phyloP scores from a whole-genome alignment of 2,797 vertebrate genomes.

The Poeciliopsis turneri region DNA sequence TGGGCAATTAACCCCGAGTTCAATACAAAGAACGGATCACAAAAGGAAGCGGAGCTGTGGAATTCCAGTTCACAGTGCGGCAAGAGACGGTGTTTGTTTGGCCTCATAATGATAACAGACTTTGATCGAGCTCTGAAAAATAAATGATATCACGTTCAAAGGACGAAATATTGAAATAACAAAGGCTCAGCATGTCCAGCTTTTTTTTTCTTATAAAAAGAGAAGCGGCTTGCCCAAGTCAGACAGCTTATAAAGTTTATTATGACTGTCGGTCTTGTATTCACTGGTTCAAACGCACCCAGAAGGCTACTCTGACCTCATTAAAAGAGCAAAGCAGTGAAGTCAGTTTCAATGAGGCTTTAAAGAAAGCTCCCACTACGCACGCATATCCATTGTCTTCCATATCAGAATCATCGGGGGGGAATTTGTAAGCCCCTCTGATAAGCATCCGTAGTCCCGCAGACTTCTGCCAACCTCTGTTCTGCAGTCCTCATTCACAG shows the following conservation, averaged over 20 bases:
- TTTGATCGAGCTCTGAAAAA: slow-evolving; percentile 31
- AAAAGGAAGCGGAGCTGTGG: slow-evolving; percentile 30
- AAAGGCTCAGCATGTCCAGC: slow-evolving; percentile 31
- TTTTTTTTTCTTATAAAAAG: slow-evolving; percentile 38
- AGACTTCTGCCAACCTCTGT: slow-evolving; percentile 77
- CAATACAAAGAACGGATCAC: slow-evolving; percentile 46
- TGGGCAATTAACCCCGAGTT: slow-evolving; percentile 61
- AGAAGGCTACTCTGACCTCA: slow-evolving; percentile 68
- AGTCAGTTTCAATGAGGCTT: slow-evolving; percentile 72
- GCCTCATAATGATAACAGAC: slow-evolving; percentile 22
- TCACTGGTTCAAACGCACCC: slow-evolving; percentile 65
- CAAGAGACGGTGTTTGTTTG: slow-evolving; percentile 17
- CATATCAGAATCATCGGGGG: slow-evolving; percentile 77
- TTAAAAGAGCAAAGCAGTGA: slow-evolving; percentile 63
- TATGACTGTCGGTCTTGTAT: slow-evolving; percentile 52
- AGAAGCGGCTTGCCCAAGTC: slow-evolving; percentile 41
- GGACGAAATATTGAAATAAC: slow-evolving; percentile 28
- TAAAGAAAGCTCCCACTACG: slow-evolving; percentile 69
- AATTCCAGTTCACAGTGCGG: slow-evolving; percentile 10
- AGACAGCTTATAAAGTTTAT: slow-evolving; percentile 53
- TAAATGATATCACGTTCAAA: slow-evolving; percentile 19
- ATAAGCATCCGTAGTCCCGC: slow-evolving; percentile 72
- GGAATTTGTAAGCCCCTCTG: slow-evolving; percentile 74
- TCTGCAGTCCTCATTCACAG: slow-evolving; percentile 66
- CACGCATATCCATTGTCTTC: slow-evolving; percentile 79